Evolutionary conservation across 2,888 invertebrate genomes (phyloP).

Genomic region (Mantis religiosa): DNA sequence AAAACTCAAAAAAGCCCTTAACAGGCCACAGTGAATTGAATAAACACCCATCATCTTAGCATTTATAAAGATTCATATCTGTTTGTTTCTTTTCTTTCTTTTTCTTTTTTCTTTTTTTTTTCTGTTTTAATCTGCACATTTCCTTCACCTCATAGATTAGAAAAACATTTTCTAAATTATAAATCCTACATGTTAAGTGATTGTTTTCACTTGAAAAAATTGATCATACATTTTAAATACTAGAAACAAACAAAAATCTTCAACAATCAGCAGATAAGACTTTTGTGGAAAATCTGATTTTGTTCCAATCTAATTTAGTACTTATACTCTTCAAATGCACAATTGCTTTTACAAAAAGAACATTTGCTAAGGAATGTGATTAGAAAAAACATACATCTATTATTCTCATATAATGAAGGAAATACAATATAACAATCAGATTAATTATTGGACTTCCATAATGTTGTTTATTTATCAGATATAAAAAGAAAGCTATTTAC

Average conservation of each 20-base stretch:
- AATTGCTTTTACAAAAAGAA: too few species aligned
- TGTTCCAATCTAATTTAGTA: neutral
- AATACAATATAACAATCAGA: too few species aligned
- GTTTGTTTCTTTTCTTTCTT: too few species aligned
- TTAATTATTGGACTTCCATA: too few species aligned
- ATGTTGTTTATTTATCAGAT: too few species aligned
- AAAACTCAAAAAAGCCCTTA: neutral
- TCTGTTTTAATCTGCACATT: neutral
- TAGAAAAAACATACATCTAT: too few species aligned
- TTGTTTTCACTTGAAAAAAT: neutral
- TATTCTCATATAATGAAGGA: too few species aligned
- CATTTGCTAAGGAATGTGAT: too few species aligned
- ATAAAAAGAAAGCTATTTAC: too few species aligned
- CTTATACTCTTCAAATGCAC: too few species aligned
- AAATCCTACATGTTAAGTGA: neutral
- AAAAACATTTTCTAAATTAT: neutral
- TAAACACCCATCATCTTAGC: conserved; percentile 29
- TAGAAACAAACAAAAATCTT: neutral
- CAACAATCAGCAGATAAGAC: neutral
- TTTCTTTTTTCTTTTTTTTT: neutral
- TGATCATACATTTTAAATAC: neutral
- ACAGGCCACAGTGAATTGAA: conserved; percentile 11
- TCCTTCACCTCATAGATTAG: neutral
- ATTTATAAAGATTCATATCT: conserved; percentile 7
- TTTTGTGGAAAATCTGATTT: neutral